Base-by-base conservation (phyloP, 2,113 vertebrate genomes). In the Dasyornis broadbenti region DNA sequence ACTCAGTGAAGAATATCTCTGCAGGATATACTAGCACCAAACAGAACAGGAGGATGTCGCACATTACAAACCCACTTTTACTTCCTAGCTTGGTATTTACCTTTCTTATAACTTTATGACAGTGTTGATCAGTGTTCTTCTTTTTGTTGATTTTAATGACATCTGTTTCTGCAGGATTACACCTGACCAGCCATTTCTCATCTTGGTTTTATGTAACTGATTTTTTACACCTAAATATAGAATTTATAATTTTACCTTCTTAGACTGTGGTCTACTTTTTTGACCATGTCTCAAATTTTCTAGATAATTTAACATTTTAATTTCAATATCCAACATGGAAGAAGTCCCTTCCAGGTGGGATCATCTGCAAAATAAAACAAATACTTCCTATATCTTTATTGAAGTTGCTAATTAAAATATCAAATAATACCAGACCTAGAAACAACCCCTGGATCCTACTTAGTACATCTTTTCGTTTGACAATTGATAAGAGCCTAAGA, bases 51-150 rank as follows among this genome's bases (percentile, higher is more conserved):
- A 69, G 7, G 6, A 52, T 73, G 70, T 70, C 15, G 45, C 1
- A 10, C 7, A 30, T 53, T 56, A 50, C 2, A 79, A 64, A 75
- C 2, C 1, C 50, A 15, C 2, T 50, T 68, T 37, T 50, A 45
- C 7, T 37, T 89, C 30, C 12, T 23, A 70, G 14, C 3, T 89
- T 54, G 11, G 7, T 50, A 33, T 53, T 56, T 53, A 40, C n/a
- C 16, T 37, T 63, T 71, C 31, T 45, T 68, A 33, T 10, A 33
- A 54, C 16, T 53, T 47, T 37, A 59, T 49, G 28, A 54, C 4
- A 45, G 4, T 23, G 6, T 22, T 4, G 0, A 35, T 28, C 23
- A 31, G 9, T 40, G 9, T 39, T 72, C 6, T 56, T 4, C 1
- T 37, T 84, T 56, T 63, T 63, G 23, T 28, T 39, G 4, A 39